Percentiles rank a stretch among this genome's conserved stretches.
These are phyloP conservation scores for Cynodonichthys magdalenae DNA, from an alignment of 2,797 vertebrate species.

Conservation along the genomic window DNA sequence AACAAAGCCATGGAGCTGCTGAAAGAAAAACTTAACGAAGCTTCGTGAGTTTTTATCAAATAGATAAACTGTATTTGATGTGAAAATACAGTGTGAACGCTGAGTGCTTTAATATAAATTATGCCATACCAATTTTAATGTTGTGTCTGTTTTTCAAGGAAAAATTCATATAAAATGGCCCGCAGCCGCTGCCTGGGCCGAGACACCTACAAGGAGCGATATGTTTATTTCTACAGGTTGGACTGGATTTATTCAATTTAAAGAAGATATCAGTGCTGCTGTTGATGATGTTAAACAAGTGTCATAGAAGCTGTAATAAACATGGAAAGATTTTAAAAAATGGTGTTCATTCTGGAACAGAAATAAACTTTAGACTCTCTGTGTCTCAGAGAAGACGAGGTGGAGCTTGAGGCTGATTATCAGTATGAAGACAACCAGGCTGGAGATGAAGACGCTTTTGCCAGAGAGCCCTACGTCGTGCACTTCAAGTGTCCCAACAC, in stretches of 20 bases:
- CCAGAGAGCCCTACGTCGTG: constrained; percentile 75
- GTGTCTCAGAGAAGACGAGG: constrained; percentile 56
- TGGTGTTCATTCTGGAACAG: too few species aligned
- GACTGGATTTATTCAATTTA: neutral
- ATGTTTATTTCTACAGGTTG: constrained; percentile 78
- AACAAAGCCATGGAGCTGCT: constrained; percentile 61
- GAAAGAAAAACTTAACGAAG: constrained; percentile 63
- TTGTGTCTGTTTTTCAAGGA: constrained; percentile 16
- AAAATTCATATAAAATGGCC: constrained; percentile 40
- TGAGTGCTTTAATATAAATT: too few species aligned
- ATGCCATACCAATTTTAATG: too few species aligned
- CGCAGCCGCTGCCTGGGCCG: constrained; percentile 69
- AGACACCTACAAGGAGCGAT: constrained; percentile 74
- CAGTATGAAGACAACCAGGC: constrained; percentile 77
- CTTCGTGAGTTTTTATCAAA: constrained; percentile 31
- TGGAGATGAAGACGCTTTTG: constrained; percentile 74
- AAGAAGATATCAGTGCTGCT: neutral
- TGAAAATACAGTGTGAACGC: neutral
- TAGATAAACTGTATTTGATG: neutral
- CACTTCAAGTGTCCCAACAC: constrained; percentile 61
- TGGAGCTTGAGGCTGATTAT: constrained; percentile 35
- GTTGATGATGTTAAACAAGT: neutral
- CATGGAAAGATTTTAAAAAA: too few species aligned
- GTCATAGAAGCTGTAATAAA: too few species aligned
- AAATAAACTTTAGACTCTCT: too few species aligned